Conservation (phyloP, 2,888 invertebrate genomes). For the Prenolepis imparis region DNA sequence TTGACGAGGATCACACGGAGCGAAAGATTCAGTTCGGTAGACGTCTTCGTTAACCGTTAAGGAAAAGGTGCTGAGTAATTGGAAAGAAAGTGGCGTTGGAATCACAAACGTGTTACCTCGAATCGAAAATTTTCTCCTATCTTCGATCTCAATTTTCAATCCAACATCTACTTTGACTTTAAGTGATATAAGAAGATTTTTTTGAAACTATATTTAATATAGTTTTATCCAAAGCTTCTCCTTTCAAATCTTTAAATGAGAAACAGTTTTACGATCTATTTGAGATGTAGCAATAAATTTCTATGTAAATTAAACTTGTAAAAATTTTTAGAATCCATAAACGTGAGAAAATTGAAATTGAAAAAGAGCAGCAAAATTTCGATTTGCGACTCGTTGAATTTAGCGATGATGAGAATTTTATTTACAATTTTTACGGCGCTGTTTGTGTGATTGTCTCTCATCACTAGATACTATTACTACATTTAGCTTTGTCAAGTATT, state of each 20-base stretch:
- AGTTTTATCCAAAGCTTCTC: not conserved
- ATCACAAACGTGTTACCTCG: not conserved
- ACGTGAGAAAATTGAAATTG: not conserved
- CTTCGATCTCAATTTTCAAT: not conserved
- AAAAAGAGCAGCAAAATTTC: not conserved
- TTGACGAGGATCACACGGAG: not conserved
- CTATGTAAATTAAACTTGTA: not conserved
- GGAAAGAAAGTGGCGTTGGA: not conserved
- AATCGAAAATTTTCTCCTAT: conserved; percentile 1
- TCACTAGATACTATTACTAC: conserved; percentile 5
- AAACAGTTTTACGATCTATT: not conserved
- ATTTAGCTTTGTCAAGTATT: not conserved
- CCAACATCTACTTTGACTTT: not conserved
- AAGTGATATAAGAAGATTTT: not conserved
- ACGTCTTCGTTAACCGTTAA: conserved; percentile 19
- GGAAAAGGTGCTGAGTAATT: not conserved
- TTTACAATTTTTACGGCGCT: not conserved
- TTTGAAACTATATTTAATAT: not conserved
- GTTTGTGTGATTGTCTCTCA: not conserved
- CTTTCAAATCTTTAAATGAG: not conserved
- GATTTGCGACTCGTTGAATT: not conserved
- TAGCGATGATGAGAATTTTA: not conserved
- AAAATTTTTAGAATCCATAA: not conserved
- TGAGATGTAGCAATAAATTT: not conserved
- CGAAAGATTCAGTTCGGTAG: conserved; percentile 39